These are phyloP conservation scores for Heterotilapia buettikoferi DNA, from an alignment of 2,113 vertebrate species.

Conservation along the genomic window DNA sequence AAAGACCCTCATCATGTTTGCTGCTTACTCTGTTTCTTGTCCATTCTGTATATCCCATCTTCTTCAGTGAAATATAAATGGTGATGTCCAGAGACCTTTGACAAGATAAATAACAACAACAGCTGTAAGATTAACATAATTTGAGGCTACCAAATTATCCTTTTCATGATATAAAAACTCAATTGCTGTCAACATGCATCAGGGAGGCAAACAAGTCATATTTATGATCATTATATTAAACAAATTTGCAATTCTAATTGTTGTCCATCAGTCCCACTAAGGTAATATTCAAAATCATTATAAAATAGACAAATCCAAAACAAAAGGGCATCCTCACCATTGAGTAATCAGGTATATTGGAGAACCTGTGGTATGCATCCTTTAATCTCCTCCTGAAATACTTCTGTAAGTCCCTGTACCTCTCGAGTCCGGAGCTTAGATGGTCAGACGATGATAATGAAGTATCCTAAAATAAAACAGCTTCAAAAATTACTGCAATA, in stretches of 20 bases:
- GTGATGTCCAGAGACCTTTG: conserved; percentile 75
- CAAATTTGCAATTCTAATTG: background rate
- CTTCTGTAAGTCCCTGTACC: conserved; percentile 69
- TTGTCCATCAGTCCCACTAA: background rate
- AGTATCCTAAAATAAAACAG: conserved; percentile 55
- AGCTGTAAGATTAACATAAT: background rate
- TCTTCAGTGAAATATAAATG: conserved; percentile 83
- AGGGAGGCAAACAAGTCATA: background rate
- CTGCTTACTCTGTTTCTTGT: conserved; percentile 69
- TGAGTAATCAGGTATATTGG: conserved; percentile 37
- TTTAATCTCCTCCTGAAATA: conserved; percentile 75
- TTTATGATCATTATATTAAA: background rate
- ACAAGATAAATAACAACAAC: background rate
- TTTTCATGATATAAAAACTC: background rate
- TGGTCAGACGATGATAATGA: conserved; percentile 61
- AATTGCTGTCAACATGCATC: background rate
- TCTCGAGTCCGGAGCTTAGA: conserved; percentile 54
- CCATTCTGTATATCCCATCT: conserved; percentile 76
- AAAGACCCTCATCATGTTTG: background rate
- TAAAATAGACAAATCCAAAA: background rate
- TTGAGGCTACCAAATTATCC: background rate
- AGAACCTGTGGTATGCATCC: conserved; percentile 63
- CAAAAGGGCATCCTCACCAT: conserved; percentile 68
- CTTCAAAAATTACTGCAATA: background rate
- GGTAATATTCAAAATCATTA: rapidly evolving